Conservation (phyloP, 2,888 invertebrate species). For the Vanessa cardui region DNA sequence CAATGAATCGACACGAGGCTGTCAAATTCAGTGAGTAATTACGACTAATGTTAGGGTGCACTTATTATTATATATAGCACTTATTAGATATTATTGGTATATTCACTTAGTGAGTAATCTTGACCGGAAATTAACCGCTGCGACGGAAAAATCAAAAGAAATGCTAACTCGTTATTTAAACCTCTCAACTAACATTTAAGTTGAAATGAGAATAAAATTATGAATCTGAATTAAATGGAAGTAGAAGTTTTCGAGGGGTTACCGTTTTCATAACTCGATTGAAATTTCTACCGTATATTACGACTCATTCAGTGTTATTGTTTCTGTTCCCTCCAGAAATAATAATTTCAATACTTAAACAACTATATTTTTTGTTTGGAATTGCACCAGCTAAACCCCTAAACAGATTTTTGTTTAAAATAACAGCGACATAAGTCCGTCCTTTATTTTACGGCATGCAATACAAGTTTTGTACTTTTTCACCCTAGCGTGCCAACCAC, state of each 20-base stretch:
- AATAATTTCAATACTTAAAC: background rate
- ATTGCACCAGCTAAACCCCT: background rate
- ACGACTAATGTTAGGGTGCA: no score
- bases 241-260: slow-evolving; percentile 58
- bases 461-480: slow-evolving; percentile 78
- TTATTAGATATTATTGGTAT: background rate
- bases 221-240: slow-evolving; percentile 66
- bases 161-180: slow-evolving; percentile 65
- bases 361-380: background rate
- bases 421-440: background rate
- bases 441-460: slow-evolving; percentile 52
- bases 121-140: slow-evolving; percentile 45
- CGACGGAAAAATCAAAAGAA: slow-evolving; percentile 59
- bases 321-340: background rate
- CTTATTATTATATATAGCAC: background rate
- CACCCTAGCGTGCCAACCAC: slow-evolving; percentile 76
- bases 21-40: no score
- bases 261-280: slow-evolving; percentile 27
- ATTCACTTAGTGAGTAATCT: background rate
- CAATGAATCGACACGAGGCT: no score
- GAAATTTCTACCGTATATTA: slow-evolving; percentile 20
- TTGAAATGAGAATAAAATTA: slow-evolving; percentile 65
- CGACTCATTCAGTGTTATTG: background rate
- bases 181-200: slow-evolving; percentile 72
- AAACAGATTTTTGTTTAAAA: slow-evolving; percentile 5